These are phyloP conservation scores for Danionella dracula DNA, from an alignment of 2,797 vertebrate species.

Conservation along the genomic window DNA sequence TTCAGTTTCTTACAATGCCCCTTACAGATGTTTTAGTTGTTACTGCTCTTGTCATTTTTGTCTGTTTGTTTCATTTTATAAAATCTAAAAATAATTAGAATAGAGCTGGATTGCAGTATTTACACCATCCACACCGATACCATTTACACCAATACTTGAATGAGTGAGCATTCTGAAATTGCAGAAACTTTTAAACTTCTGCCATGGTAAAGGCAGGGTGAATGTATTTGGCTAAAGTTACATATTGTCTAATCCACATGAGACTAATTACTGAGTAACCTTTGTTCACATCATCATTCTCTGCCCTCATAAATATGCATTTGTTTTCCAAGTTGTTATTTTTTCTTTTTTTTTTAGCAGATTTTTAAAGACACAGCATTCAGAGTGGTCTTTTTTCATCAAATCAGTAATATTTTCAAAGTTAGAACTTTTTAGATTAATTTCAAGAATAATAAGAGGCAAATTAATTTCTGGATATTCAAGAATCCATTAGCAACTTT, in stretches of 20 bases:
- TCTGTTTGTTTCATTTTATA: too few species aligned
- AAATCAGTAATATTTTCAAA: background rate
- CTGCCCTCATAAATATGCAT: background rate
- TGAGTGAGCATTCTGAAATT: conserved; percentile 1
- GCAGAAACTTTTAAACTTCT: background rate
- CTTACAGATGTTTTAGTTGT: too few species aligned
- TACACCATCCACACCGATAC: too few species aligned
- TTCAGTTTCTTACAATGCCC: too few species aligned
- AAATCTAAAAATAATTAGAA: too few species aligned
- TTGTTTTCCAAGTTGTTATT: background rate
- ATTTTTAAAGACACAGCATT: background rate
- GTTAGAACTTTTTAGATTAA: too few species aligned
- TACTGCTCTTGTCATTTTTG: too few species aligned
- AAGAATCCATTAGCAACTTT: too few species aligned
- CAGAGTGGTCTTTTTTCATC: background rate
- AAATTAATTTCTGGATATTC: too few species aligned
- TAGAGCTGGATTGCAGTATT: too few species aligned
- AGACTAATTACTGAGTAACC: conserved; percentile 15
- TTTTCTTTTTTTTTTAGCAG: background rate
- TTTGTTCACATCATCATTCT: background rate
- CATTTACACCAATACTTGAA: too few species aligned
- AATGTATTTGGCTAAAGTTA: background rate
- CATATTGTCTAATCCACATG: background rate
- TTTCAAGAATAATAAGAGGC: too few species aligned
- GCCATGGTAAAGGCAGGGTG: background rate